A percentile compares a stretch with the other conserved stretches of the same genome.
Evolutionary conservation across 2,888 invertebrate genomes (phyloP).

Genomic region (Maniola hyperantus): DNA sequence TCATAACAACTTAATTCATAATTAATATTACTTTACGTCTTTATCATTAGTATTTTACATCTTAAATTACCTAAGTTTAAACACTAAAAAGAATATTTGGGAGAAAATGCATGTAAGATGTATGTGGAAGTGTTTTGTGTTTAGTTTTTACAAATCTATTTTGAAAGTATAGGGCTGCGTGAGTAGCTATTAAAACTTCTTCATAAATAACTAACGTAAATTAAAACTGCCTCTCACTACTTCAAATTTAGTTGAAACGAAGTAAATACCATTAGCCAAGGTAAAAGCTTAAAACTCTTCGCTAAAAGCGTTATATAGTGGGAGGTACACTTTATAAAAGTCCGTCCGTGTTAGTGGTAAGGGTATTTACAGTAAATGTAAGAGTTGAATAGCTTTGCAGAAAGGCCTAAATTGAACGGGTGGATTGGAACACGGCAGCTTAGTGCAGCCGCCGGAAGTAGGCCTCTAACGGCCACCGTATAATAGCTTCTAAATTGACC

Average conservation of each 20-base stretch:
- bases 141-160: neutral
- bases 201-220: conserved; percentile 51
- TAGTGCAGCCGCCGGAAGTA: conserved; percentile 81
- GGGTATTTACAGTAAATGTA: conserved; percentile 51
- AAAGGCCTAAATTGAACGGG: conserved; percentile 76
- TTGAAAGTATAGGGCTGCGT: neutral
- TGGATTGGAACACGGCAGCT: conserved; percentile 75
- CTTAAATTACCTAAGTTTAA: neutral
- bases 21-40: too few species aligned
- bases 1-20: neutral
- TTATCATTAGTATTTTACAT: too few species aligned
- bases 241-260: conserved; percentile 17
- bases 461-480: conserved; percentile 78
- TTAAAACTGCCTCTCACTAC: conserved; percentile 21
- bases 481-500: conserved; percentile 80
- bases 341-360: conserved; percentile 47
- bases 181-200: neutral
- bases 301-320: conserved; percentile 25
- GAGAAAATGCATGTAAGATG: neutral
- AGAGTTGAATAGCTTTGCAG: conserved; percentile 65
- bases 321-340: conserved; percentile 37
- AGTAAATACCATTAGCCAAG: conserved; percentile 28
- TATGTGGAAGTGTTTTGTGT: too few species aligned
- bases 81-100: neutral
- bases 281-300: conserved; percentile 22